phyloP scores from a whole-genome alignment of 2,888 invertebrate species.

The Entomobrya multifasciata region DNA sequence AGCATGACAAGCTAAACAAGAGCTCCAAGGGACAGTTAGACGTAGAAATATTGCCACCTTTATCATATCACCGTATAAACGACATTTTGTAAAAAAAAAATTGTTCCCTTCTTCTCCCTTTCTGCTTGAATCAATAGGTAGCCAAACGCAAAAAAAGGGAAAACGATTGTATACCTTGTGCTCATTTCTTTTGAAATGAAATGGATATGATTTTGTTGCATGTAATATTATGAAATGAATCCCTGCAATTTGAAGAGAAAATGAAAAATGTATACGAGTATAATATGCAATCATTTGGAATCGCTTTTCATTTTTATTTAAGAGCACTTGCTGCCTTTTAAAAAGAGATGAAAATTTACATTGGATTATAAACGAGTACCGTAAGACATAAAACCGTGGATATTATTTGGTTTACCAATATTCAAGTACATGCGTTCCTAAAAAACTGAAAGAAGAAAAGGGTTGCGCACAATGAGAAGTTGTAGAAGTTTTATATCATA shows the following conservation, averaged over 20 bases:
- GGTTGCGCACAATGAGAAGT: background rate
- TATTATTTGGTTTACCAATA: too few species aligned
- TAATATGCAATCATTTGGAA: background rate
- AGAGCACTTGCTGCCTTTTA: too few species aligned
- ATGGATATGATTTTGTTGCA: constrained; percentile 29
- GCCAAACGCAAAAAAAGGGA: background rate
- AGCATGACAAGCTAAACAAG: background rate
- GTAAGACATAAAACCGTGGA: background rate
- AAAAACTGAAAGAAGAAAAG: background rate
- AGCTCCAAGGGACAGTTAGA: constrained; percentile 50
- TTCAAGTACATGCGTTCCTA: background rate
- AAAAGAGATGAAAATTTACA: too few species aligned
- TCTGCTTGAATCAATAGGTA: constrained; percentile 13
- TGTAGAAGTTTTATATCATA: too few species aligned
- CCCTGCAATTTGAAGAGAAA: too few species aligned
- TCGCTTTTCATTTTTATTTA: background rate
- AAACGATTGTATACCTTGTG: background rate
- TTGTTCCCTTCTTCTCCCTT: background rate
- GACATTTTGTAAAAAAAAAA: constrained; percentile 9
- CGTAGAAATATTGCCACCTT: constrained; percentile 38
- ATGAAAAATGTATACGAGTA: background rate
- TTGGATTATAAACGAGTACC: background rate
- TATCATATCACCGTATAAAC: background rate
- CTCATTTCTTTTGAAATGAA: constrained; percentile 20
- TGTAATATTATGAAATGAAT: background rate